Evolutionary conservation across 2,113 vertebrate species (phyloP).

Genomic region (Rattus rattus): DNA sequence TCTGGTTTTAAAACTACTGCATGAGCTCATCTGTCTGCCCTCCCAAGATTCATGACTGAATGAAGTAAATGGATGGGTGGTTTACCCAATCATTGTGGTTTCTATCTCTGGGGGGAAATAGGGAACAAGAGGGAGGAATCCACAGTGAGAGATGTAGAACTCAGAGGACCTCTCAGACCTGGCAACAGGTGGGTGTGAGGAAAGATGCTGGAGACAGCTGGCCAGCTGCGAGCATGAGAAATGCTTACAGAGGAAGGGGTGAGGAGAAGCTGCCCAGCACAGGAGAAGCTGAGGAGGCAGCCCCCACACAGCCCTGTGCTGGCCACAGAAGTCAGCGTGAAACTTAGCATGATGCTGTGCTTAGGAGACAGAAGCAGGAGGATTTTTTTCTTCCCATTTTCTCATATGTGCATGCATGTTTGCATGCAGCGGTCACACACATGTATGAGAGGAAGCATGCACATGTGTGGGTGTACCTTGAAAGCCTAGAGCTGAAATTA

Average conservation of each 20-base stretch:
- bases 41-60: neutral
- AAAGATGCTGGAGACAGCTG: neutral
- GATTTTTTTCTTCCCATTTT: neutral
- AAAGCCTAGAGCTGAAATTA: neutral
- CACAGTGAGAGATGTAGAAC: neutral
- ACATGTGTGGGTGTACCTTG: neutral
- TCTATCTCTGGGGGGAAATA: neutral
- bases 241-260: no score
- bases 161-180: neutral
- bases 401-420: no score
- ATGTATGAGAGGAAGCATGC: neutral
- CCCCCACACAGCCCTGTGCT: accelerated
- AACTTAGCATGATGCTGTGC: neutral
- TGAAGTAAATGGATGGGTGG: neutral
- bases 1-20: conserved; percentile 15
- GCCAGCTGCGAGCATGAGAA: neutral
- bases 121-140: neutral
- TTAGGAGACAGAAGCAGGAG: neutral
- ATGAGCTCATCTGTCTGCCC: neutral
- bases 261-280: no score
- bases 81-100: neutral
- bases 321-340: neutral
- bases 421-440: neutral
- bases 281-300: neutral
- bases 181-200: neutral